Conservation (phyloP, 2,113 vertebrate species). For the Isichthys henryi region DNA sequence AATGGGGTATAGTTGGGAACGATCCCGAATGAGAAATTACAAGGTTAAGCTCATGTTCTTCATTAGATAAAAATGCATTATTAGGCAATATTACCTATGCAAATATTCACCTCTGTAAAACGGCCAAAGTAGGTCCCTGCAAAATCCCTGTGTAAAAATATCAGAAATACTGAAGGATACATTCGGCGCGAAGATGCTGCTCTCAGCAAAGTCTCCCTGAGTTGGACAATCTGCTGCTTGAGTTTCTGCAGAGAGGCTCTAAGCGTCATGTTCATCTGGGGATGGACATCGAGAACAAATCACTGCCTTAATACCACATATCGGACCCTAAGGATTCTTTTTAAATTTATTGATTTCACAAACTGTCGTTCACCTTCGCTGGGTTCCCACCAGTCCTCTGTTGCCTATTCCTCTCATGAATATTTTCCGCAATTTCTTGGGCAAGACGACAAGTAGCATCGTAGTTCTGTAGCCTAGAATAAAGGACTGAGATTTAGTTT, state of each 20-base stretch:
- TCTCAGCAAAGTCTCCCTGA: constrained; percentile 76
- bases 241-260: constrained; percentile 79
- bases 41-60: neutral
- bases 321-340: neutral
- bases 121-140: neutral
- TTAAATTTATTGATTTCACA: neutral
- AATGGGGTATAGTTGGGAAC: neutral
- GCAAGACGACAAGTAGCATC: constrained; percentile 76
- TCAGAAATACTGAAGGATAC: constrained; percentile 63
- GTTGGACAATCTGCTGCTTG: constrained; percentile 74
- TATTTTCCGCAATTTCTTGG: constrained; percentile 84
- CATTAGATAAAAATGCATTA: neutral
- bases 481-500: neutral
- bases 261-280: constrained; percentile 80
- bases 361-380: constrained; percentile 64
- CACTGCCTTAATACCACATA: neutral
- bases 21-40: neutral
- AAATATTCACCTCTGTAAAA: neutral
- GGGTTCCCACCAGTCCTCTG: constrained; percentile 80
- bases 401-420: constrained; percentile 77
- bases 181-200: constrained; percentile 72
- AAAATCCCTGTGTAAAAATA: neutral
- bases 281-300: neutral
- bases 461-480: constrained; percentile 72
- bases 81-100: neutral